Percentiles rank a stretch among this genome's conserved stretches.
Conservation (phyloP, 53 echinoderm and acorn worm genomes). For the Antedon mediterranea region DNA sequence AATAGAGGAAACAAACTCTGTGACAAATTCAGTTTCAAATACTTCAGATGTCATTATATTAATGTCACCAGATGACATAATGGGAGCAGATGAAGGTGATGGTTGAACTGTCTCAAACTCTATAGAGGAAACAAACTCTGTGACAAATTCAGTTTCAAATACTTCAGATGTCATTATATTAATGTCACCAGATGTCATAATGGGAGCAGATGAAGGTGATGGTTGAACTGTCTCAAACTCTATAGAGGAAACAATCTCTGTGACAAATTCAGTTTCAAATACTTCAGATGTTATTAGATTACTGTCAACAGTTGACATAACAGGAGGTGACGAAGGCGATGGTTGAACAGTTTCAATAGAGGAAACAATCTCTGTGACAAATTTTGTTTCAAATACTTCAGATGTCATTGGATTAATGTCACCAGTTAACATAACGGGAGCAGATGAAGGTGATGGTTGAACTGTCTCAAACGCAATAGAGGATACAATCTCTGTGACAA, state of each 20-base stretch:
- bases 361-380: neutral
- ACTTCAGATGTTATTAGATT: neutral
- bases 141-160: neutral
- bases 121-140: neutral
- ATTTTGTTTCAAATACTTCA: neutral
- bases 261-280: neutral
- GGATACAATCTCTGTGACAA: neutral
- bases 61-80: too few species aligned
- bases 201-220: neutral
- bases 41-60: neutral
- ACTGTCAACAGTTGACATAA: too few species aligned
- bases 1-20: neutral
- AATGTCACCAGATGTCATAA: neutral
- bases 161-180: neutral
- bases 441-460: neutral
- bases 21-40: neutral
- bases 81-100: neutral
- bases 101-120: neutral
- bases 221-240: neutral
- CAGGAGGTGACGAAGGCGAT: neutral
- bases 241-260: neutral
- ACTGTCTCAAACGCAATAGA: neutral
- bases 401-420: neutral
- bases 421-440: neutral
- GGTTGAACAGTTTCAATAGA: neutral